Percentiles rank a stretch among this genome's conserved stretches.
These are phyloP conservation scores for Aphaenogaster floridana DNA, from an alignment of 1,140 invertebrate species.

Conservation along the genomic window DNA sequence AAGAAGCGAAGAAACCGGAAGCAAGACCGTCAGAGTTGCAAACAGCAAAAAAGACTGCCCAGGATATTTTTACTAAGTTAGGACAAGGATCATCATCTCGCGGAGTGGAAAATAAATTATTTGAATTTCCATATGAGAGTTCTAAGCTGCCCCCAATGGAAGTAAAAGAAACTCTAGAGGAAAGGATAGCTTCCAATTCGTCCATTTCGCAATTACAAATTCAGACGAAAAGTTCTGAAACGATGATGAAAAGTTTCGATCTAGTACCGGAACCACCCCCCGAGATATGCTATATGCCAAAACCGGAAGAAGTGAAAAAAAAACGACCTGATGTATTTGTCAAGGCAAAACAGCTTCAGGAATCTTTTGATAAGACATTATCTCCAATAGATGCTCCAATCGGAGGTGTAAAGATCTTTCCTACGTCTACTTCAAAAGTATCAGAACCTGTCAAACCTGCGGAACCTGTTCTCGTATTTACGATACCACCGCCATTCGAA, in stretches of 20 bases:
- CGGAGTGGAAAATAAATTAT: slow-evolving; percentile 84
- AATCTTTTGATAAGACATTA: slow-evolving; percentile 87
- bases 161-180: slow-evolving; percentile 81
- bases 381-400: slow-evolving; percentile 88
- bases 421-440: slow-evolving; percentile 80
- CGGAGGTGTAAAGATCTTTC: slow-evolving; percentile 89
- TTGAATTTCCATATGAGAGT: slow-evolving; percentile 84
- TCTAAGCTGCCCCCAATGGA: slow-evolving; percentile 81
- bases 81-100: slow-evolving; percentile 78
- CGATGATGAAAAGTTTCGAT: slow-evolving; percentile 86
- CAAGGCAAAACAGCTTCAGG: slow-evolving; percentile 89
- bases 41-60: slow-evolving; percentile 80
- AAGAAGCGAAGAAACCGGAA: slow-evolving; percentile 78
- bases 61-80: slow-evolving; percentile 83
- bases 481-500: slow-evolving; percentile 82
- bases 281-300: slow-evolving; percentile 90
- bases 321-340: slow-evolving; percentile 88
- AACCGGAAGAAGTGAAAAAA: slow-evolving; percentile 84
- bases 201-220: slow-evolving; percentile 82
- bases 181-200: slow-evolving; percentile 79
- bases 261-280: slow-evolving; percentile 91
- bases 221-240: slow-evolving; percentile 83
- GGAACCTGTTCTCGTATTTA: slow-evolving; percentile 37
- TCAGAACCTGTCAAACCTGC: slow-evolving; percentile 53
- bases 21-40: slow-evolving; percentile 71